These are phyloP conservation scores for Aulostomus chinensis DNA, from an alignment of 2,797 vertebrate species.

Conservation along the genomic window DNA sequence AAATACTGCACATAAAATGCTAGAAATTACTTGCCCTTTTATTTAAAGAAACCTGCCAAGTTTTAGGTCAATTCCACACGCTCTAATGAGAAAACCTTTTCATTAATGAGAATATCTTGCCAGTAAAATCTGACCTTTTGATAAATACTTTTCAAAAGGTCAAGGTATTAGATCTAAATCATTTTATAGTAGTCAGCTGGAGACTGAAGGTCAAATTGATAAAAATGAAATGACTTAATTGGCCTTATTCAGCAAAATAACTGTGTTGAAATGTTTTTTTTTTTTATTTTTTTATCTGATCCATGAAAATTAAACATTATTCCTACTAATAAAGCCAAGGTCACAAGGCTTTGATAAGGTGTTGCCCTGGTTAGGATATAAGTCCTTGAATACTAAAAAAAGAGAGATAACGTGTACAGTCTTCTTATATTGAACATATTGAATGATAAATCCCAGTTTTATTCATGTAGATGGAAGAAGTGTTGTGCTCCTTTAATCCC, in stretches of 20 bases:
- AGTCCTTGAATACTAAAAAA: no score
- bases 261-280: no score
- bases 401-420: no score
- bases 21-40: slow-evolving; percentile 20
- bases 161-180: slow-evolving; percentile 46
- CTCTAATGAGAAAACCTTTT: slow-evolving; percentile 28
- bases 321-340: no score
- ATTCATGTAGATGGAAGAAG: no score
- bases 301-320: slow-evolving; percentile 29
- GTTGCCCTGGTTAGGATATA: no score
- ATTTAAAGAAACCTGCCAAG: slow-evolving; percentile 3
- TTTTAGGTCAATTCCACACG: slow-evolving; percentile 4
- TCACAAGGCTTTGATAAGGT: no score
- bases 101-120: slow-evolving; percentile 49
- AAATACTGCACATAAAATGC: no score
- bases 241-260: no score
- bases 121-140: slow-evolving; percentile 51
- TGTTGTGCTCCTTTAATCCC: no score
- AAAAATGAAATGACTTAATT: slow-evolving; percentile 49
- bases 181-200: slow-evolving; percentile 37
- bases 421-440: no score
- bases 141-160: slow-evolving; percentile 49
- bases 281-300: slow-evolving; percentile 18
- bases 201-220: slow-evolving; percentile 42
- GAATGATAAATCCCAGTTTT: no score